Conservation (phyloP, 2,113 vertebrate species). For the Drymodes brunneopygia region DNA sequence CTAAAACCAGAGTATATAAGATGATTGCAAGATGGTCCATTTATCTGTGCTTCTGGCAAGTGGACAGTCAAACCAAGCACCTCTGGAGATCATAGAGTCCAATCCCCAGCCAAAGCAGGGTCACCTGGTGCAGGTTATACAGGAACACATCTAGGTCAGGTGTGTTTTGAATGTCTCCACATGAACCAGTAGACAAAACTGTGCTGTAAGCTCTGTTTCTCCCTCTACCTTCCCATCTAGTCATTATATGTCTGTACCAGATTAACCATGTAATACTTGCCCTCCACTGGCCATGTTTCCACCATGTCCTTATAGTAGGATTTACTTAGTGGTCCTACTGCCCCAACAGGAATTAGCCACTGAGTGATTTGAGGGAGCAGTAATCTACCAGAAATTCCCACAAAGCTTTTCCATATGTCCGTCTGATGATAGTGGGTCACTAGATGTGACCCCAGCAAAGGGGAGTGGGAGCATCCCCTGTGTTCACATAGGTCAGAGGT, state of each 20-base stretch:
- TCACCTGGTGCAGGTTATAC: not conserved
- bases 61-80: not conserved
- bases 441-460: not conserved
- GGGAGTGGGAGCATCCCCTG: not conserved
- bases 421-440: not conserved
- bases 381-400: not conserved
- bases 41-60: not conserved
- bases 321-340: not conserved
- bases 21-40: not conserved
- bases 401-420: not conserved
- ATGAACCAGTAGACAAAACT: not conserved
- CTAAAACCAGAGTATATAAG: not conserved
- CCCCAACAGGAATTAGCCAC: not conserved
- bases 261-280: not conserved
- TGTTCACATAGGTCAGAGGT: not conserved
- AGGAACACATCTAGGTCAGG: accelerated
- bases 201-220: not conserved
- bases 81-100: not conserved
- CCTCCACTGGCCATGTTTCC: not conserved
- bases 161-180: not conserved
- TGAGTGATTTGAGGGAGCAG: not conserved
- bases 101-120: not conserved
- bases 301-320: not conserved
- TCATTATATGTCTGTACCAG: not conserved
- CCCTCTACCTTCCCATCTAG: not conserved